Conservation (phyloP, 1,140 invertebrate genomes). For the honey bee (Apis mellifera) region Amel_HAv3.1 CM009931.2:21640001-21640500, state of each 20-base stretch:
- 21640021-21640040: background rate
- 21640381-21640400: no score
- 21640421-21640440: no score
- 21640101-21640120: background rate
- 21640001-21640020: background rate
- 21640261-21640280: slow-evolving; percentile 14
- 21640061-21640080: background rate
- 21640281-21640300: no score
- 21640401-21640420: no score
- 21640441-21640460: no score
- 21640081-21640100: no score
- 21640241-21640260: background rate
- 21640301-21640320: slow-evolving; percentile 1
- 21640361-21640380: no score
- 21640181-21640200: background rate
- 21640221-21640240: background rate
- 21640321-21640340: no score
- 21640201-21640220: background rate
- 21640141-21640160: background rate
- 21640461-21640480: no score
- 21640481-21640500: no score
- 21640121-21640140: background rate
- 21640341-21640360: no score
- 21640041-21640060: slow-evolving; percentile 4
- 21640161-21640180: background rate